Conservation (phyloP, 2,113 vertebrate genomes). For the Eudorcas thomsonii region DNA sequence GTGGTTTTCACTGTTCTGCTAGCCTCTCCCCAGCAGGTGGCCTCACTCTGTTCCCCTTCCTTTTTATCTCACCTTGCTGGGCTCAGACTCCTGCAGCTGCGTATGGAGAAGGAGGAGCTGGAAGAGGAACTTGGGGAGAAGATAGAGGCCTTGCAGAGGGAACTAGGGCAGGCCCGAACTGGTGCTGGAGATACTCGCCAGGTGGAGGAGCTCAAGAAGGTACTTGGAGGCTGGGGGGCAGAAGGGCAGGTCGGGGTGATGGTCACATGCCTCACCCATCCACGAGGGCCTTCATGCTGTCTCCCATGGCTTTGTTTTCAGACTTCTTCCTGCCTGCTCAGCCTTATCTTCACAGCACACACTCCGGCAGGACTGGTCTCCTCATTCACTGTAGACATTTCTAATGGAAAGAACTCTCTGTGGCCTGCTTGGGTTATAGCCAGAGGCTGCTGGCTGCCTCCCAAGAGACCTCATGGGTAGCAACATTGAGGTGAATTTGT, state of each 20-base stretch:
- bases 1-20: not conserved
- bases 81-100: slow-evolving; percentile 89
- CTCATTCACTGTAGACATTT: not conserved
- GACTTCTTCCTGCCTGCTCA: not conserved
- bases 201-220: slow-evolving; percentile 80
- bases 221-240: not conserved
- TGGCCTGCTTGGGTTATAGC: not conserved
- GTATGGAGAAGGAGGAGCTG: slow-evolving; percentile 93
- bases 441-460: slow-evolving; percentile 1
- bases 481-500: slow-evolving; percentile 4
- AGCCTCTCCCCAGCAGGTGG: not conserved
- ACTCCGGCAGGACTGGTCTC: not conserved
- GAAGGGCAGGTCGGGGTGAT: not conserved
- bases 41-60: slow-evolving; percentile 2
- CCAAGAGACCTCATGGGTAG: not conserved
- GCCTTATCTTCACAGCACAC: not conserved
- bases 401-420: not conserved
- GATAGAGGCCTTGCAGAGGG: slow-evolving; percentile 83
- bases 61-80: not conserved
- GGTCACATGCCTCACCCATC: not conserved
- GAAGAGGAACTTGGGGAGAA: slow-evolving; percentile 93
- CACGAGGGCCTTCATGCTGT: fast-evolving
- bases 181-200: slow-evolving; percentile 72
- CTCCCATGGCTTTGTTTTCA: not conserved
- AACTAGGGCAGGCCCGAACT: slow-evolving; percentile 76